Conservation (phyloP, 2,888 invertebrate genomes). For the Ophion costatus region DNA sequence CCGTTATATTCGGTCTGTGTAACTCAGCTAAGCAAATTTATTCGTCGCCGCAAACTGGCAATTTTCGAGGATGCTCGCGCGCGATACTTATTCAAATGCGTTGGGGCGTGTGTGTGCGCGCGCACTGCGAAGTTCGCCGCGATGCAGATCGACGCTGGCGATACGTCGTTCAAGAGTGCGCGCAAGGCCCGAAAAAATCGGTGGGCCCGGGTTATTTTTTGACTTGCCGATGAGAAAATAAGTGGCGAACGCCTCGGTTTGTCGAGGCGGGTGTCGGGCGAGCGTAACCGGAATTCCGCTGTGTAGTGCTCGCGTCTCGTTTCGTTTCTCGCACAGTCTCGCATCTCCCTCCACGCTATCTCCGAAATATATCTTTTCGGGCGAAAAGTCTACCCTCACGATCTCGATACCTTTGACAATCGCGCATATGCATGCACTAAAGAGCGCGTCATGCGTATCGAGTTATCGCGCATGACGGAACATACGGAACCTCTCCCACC, state of each 20-base stretch:
- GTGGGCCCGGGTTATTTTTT: no score
- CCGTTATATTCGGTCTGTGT: not conserved
- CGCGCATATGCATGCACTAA: not conserved
- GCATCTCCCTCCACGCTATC: not conserved
- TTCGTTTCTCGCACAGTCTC: not conserved
- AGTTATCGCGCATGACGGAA: constrained; percentile 33
- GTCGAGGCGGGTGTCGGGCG: not conserved
- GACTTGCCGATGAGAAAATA: not conserved
- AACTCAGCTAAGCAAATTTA: constrained; percentile 26
- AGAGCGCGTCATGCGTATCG: not conserved
- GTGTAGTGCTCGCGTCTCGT: not conserved
- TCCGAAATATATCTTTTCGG: not conserved
- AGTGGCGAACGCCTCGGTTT: constrained; percentile 10
- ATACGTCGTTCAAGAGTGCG: constrained; percentile 25
- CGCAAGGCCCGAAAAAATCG: not conserved
- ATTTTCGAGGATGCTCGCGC: constrained; percentile 44
- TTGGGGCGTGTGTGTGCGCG: not conserved
- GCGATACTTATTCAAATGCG: constrained; percentile 41
- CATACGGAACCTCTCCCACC: constrained; percentile 18
- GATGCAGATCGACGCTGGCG: not conserved
- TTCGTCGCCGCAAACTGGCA: constrained; percentile 26
- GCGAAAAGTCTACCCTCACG: not conserved
- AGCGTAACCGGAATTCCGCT: constrained; percentile 51
- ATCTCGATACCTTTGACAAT: not conserved
- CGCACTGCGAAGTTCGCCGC: constrained; percentile 11